Conservation (phyloP, 1,140 invertebrate species). For the Ruditapes philippinarum region DNA sequence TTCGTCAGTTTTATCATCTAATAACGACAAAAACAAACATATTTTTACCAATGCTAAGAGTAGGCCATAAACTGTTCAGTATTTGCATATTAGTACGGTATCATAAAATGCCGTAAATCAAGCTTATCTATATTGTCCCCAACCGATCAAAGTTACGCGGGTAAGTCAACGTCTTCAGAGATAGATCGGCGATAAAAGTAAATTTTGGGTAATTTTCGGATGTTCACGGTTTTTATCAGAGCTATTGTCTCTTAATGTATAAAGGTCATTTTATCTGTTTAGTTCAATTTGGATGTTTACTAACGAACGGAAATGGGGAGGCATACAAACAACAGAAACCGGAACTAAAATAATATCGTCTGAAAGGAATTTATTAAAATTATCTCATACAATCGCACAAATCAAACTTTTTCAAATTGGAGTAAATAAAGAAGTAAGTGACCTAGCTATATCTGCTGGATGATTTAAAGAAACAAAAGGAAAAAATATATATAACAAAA, state of each 20-base stretch:
- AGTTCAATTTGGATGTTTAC: constrained; percentile 3
- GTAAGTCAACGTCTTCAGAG: background rate
- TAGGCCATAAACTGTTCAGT: constrained; percentile 54
- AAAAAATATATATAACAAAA: no score
- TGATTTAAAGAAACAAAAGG: no score
- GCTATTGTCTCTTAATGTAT: constrained; percentile 32
- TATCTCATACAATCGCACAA: no score
- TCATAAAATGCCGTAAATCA: constrained; percentile 63
- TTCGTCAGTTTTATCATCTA: constrained; percentile 58
- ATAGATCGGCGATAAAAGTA: background rate
- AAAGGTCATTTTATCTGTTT: background rate
- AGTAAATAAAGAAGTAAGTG: no score
- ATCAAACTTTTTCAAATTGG: no score
- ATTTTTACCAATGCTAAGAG: constrained; percentile 62
- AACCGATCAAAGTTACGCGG: constrained; percentile 2
- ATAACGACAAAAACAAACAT: constrained; percentile 66
- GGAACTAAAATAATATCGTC: background rate
- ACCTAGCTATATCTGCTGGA: no score
- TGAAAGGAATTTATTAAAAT: background rate
- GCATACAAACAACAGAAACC: background rate
- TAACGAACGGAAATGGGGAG: background rate
- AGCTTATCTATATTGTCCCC: constrained; percentile 33
- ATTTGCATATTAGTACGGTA: constrained; percentile 63
- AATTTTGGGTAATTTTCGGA: background rate
- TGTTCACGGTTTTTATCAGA: background rate